phyloP scores from a whole-genome alignment of 2,888 invertebrate genomes.

The Eupithecia insigniata region DNA sequence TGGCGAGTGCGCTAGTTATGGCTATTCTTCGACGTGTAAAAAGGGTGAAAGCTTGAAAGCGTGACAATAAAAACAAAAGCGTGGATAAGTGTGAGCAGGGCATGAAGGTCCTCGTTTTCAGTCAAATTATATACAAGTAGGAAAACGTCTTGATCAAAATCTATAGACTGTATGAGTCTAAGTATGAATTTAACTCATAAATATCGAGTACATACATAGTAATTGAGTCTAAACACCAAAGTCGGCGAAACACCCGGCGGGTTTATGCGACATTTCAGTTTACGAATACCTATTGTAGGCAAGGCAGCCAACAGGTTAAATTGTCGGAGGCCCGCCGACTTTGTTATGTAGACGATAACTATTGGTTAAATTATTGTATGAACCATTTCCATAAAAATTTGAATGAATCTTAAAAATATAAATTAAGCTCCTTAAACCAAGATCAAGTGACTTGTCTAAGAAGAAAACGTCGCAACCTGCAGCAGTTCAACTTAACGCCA shows the following conservation, averaged over 20 bases:
- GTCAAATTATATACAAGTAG: not conserved
- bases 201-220: not conserved
- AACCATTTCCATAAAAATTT: not conserved
- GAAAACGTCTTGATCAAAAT: not conserved
- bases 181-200: not conserved
- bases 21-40: constrained; percentile 55
- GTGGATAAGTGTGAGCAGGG: constrained; percentile 19
- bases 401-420: not conserved
- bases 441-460: not conserved
- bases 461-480: not conserved
- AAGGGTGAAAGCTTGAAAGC: constrained; percentile 45
- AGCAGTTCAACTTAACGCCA: not conserved
- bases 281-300: too few species aligned
- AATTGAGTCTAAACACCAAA: not conserved
- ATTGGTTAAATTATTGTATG: not conserved
- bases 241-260: too few species aligned
- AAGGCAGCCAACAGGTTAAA: not conserved
- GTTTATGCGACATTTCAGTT: too few species aligned
- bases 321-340: not conserved
- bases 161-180: not conserved
- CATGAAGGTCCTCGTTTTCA: not conserved
- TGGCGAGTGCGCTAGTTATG: constrained; percentile 57
- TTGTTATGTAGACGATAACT: not conserved
- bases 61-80: constrained; percentile 64
- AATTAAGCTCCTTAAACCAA: not conserved